Conservation (phyloP, 1,140 invertebrate species). For the Spodoptera litura region DNA sequence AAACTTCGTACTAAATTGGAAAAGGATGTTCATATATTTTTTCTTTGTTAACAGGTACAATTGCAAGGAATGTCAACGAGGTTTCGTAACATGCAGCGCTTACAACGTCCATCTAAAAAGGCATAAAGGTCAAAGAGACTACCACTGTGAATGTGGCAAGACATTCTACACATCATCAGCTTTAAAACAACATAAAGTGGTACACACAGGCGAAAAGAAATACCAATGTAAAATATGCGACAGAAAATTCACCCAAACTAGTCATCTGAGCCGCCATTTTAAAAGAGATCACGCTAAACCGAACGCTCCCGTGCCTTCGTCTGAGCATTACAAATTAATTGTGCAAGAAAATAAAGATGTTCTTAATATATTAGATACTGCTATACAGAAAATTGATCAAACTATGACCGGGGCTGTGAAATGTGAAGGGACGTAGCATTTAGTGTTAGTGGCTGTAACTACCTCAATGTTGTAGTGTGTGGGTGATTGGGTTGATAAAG, state of each 20-base stretch:
- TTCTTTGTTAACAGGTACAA: conserved; percentile 67
- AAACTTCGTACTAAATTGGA: too few relatives aligned
- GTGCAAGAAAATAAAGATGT: conserved; percentile 59
- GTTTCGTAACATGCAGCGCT: conserved; percentile 79
- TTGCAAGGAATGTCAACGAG: conserved; percentile 76
- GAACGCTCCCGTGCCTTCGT: conserved; percentile 69
- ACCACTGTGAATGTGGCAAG: conserved; percentile 80
- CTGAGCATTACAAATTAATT: conserved; percentile 69
- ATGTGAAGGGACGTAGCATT: conserved; percentile 66
- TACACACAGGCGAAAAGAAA: conserved; percentile 77
- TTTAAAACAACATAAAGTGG: conserved; percentile 77
- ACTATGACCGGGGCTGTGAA: conserved; percentile 58
- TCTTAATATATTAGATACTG: conserved; percentile 54
- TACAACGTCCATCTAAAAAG: conserved; percentile 79
- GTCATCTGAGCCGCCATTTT: conserved; percentile 78
- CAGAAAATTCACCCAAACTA: conserved; percentile 78
- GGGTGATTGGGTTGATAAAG: background rate
- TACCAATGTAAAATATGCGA: conserved; percentile 82
- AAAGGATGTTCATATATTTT: background rate
- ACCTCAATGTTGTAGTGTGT: conserved; percentile 8
- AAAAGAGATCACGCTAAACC: conserved; percentile 76
- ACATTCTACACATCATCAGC: conserved; percentile 80
- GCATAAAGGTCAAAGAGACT: conserved; percentile 77
- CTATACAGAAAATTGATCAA: conserved; percentile 44
- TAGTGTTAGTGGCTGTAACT: background rate